Evolutionary conservation across 2,888 invertebrate genomes (phyloP).

Genomic region (Nymphalis urticae): DNA sequence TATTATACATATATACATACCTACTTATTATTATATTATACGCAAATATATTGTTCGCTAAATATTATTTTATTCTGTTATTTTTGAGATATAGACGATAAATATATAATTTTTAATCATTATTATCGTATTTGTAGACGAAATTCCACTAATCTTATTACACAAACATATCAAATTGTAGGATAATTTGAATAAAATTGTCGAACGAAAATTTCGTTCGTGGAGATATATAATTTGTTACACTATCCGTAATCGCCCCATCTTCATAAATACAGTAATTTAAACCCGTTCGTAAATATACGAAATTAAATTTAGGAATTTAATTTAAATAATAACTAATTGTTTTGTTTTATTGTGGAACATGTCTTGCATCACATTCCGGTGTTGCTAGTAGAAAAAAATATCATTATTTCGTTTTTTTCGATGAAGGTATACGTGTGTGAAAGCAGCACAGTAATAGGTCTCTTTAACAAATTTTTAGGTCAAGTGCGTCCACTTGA

Average conservation of each 20-base stretch:
- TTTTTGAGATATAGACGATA: too few species aligned
- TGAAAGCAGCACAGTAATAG: slow-evolving; percentile 35
- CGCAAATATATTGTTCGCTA: too few species aligned
- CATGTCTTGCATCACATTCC: neutral
- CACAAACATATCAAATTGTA: slow-evolving; percentile 40
- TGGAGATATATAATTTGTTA: slow-evolving; percentile 49
- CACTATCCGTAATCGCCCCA: slow-evolving; percentile 33
- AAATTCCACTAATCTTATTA: neutral
- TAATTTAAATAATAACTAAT: slow-evolving; percentile 14
- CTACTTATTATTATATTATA: too few species aligned
- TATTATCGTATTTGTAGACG: too few species aligned
- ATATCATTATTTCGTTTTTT: neutral
- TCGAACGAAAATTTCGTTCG: slow-evolving; percentile 41
- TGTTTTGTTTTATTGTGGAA: neutral
- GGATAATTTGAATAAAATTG: slow-evolving; percentile 57
- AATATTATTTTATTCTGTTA: too few species aligned
- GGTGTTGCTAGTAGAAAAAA: neutral
- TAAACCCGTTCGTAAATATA: slow-evolving; percentile 28
- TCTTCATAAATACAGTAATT: slow-evolving; percentile 38
- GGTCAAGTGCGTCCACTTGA: slow-evolving; percentile 41
- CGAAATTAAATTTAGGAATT: slow-evolving; percentile 28
- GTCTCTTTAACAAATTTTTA: slow-evolving; percentile 34
- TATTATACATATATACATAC: too few species aligned
- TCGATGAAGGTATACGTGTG: slow-evolving; percentile 6
- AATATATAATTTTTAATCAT: too few species aligned